Evolutionary conservation across 2,797 vertebrate species (phyloP).

Genomic region (Dermochelys coriacea): DNA sequence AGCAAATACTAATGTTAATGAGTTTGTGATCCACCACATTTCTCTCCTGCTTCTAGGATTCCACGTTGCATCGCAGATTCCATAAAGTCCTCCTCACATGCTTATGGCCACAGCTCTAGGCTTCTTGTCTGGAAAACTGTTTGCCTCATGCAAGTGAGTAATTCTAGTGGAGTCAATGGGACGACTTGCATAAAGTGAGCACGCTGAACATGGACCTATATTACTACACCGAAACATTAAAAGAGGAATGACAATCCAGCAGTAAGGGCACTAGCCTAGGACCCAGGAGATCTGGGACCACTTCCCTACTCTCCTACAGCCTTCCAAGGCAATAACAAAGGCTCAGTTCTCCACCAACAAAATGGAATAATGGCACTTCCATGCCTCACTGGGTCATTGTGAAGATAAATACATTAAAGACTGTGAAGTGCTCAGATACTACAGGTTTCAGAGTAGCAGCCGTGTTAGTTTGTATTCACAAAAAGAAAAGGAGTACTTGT

Average conservation of each 20-base stretch:
- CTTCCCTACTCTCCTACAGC: not conserved
- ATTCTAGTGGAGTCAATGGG: not conserved
- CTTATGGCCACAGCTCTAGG: not conserved
- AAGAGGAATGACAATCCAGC: not conserved
- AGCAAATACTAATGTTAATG: not conserved
- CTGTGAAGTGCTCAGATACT: not conserved
- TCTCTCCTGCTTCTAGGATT: not conserved
- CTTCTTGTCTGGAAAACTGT: not conserved
- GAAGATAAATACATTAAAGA: not conserved
- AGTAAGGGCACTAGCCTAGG: not conserved
- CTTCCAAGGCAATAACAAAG: not conserved
- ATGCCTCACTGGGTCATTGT: rapidly evolving
- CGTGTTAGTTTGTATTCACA: no score
- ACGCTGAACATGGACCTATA: not conserved
- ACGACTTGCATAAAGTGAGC: not conserved
- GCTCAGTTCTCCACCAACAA: not conserved
- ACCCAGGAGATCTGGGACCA: not conserved
- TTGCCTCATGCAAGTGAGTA: not conserved
- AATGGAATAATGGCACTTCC: not conserved
- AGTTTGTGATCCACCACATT: not conserved
- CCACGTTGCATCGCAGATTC: not conserved
- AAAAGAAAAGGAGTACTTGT: no score
- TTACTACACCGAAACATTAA: not conserved
- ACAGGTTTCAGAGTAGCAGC: no score
- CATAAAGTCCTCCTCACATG: not conserved